A percentile compares a stretch with the other conserved stretches of the same genome.
Conservation (phyloP, 2,797 vertebrate genomes). For the Chiroxiphia lanceolata region DNA sequence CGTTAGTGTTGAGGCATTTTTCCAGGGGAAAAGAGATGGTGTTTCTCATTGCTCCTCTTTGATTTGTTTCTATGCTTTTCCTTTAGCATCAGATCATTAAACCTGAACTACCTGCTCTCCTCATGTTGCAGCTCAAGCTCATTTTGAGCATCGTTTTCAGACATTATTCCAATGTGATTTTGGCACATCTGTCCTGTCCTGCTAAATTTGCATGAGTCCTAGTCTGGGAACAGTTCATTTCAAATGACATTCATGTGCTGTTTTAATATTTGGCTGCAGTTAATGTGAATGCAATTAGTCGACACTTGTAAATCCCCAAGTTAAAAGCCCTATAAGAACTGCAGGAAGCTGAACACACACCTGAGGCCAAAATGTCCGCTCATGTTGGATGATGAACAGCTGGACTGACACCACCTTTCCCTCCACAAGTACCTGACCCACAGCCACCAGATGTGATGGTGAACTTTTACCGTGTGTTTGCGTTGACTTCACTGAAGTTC, state of each 20-base stretch:
- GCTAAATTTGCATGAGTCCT: not conserved
- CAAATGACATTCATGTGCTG: not conserved
- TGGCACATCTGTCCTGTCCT: not conserved
- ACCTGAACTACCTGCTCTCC: not conserved
- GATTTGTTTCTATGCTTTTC: not conserved
- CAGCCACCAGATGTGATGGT: rapidly evolving
- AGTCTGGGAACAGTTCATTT: not conserved
- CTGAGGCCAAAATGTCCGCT: not conserved
- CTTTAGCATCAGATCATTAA: not conserved
- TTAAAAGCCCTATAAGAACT: not conserved
- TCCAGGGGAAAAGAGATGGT: not conserved
- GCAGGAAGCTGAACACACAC: not conserved
- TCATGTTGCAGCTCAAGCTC: not conserved
- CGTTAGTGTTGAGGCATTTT: not conserved
- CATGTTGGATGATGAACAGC: not conserved
- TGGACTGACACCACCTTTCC: not conserved
- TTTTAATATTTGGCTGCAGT: conserved; percentile 14
- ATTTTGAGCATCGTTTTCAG: not conserved
- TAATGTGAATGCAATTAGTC: conserved; percentile 19
- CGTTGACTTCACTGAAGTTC: not conserved
- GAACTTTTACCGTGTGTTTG: not conserved
- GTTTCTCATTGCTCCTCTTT: not conserved
- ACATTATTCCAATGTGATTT: not conserved
- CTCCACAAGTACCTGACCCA: not conserved
- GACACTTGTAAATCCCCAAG: conserved; percentile 32